These are phyloP conservation scores for Drosophila insularis DNA, from an alignment of 1,140 invertebrate genomes.

Conservation along the genomic window DNA sequence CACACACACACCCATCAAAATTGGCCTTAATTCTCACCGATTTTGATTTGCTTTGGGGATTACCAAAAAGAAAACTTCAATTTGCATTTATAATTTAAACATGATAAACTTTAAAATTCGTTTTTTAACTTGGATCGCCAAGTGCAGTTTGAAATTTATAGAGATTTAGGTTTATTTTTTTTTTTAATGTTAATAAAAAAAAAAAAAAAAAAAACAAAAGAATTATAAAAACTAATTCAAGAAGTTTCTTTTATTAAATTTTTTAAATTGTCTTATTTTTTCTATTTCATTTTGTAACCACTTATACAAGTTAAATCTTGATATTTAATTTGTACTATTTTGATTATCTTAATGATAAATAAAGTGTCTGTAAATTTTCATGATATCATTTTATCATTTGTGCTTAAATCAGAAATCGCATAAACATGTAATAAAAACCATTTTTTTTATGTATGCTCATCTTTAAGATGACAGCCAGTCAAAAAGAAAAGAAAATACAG, in stretches of 20 bases:
- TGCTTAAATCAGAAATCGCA: neutral
- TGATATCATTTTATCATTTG: neutral
- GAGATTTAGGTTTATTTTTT: too few species aligned
- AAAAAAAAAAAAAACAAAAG: too few species aligned
- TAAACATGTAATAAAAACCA: conserved; percentile 7
- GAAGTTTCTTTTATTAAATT: too few species aligned
- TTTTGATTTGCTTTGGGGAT: conserved; percentile 1
- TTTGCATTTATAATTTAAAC: neutral
- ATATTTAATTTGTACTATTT: neutral
- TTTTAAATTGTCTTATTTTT: too few species aligned
- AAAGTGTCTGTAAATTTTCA: neutral
- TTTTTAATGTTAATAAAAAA: too few species aligned
- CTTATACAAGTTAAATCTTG: neutral
- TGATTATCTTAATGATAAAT: neutral
- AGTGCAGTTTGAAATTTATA: too few species aligned
- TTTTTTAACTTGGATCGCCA: neutral
- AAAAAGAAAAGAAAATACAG: conserved; percentile 24
- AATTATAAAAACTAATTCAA: too few species aligned
- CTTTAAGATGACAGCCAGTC: neutral
- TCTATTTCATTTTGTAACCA: neutral
- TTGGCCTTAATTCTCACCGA: neutral
- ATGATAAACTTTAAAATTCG: neutral
- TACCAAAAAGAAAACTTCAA: neutral
- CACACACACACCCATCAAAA: neutral
- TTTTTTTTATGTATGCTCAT: neutral